Evolutionary conservation across 2,888 invertebrate species (phyloP).

Genomic region (Phasia obesa): DNA sequence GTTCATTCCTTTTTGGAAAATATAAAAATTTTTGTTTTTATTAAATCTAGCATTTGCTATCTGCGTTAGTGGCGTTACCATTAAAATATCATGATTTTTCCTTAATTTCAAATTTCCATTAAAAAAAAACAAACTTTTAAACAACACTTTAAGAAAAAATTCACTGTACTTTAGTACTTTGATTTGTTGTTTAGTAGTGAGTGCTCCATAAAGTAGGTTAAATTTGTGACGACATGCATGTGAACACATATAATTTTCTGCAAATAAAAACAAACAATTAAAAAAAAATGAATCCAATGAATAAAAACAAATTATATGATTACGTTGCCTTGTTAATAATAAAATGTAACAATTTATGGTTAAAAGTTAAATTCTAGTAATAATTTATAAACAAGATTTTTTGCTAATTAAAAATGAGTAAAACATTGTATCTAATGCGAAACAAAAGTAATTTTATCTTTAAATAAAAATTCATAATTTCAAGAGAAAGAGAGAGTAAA

Average conservation of each 20-base stretch:
- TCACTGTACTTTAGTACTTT: slow-evolving; percentile 30
- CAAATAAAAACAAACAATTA: slow-evolving; percentile 28
- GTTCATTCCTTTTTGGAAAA: slow-evolving; percentile 43
- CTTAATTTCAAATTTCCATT: slow-evolving; percentile 49
- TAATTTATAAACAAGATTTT: slow-evolving; percentile 27
- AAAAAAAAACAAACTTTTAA: slow-evolving; percentile 10
- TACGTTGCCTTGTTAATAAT: slow-evolving; percentile 44
- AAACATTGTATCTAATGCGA: background rate
- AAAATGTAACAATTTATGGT: slow-evolving; percentile 37
- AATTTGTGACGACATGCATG: slow-evolving; percentile 63
- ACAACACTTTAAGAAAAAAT: slow-evolving; percentile 4
- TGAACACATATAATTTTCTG: slow-evolving; percentile 63
- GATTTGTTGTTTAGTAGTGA: slow-evolving; percentile 39
- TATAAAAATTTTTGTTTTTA: background rate
- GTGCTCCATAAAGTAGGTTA: slow-evolving; percentile 62
- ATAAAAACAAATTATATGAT: slow-evolving; percentile 36
- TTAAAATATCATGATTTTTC: slow-evolving; percentile 63
- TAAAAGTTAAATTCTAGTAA: slow-evolving; percentile 35
- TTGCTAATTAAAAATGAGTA: slow-evolving; percentile 1
- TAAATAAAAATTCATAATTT: background rate
- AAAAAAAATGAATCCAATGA: slow-evolving; percentile 27
- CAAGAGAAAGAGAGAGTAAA: too few species aligned
- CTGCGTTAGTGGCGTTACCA: slow-evolving; percentile 61
- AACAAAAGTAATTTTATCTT: background rate
- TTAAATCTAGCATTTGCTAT: slow-evolving; percentile 24